phyloP scores from a whole-genome alignment of 2,888 invertebrate genomes.

The Acrobasis repandana region DNA sequence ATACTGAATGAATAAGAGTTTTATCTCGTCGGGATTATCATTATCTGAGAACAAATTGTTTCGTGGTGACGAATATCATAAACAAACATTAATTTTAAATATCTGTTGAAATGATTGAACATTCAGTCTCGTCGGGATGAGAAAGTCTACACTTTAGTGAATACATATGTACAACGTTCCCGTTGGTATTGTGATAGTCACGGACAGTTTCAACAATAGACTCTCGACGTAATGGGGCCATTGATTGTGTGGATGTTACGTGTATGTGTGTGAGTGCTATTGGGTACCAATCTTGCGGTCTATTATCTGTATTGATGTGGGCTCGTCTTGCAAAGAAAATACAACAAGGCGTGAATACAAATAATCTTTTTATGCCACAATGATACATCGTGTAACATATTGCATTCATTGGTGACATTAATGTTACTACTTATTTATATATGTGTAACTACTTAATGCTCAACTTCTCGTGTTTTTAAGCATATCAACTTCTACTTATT shows the following conservation, averaged over 20 bases:
- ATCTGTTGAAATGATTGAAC: not conserved
- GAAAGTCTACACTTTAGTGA: constrained; percentile 59
- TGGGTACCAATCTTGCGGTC: constrained; percentile 49
- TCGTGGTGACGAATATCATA: constrained; percentile 1
- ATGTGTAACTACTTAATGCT: no score
- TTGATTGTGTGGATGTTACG: constrained; percentile 70
- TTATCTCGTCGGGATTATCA: not conserved
- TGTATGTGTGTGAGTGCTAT: constrained; percentile 60
- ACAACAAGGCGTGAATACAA: constrained; percentile 3
- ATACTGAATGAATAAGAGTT: not conserved
- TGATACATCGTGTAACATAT: constrained; percentile 6
- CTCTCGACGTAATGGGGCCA: constrained; percentile 76
- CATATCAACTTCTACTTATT: no score
- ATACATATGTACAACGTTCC: constrained; percentile 52
- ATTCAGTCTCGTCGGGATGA: constrained; percentile 42
- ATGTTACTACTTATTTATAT: not conserved
- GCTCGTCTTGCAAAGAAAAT: constrained; percentile 33
- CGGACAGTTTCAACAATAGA: constrained; percentile 76
- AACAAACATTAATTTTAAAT: constrained; percentile 1
- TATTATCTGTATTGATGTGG: constrained; percentile 46
- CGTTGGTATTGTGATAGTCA: constrained; percentile 70
- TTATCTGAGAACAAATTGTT: constrained; percentile 2
- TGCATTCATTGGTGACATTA: not conserved
- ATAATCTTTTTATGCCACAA: constrained; percentile 3
- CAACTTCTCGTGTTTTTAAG: no score